Base-by-base conservation (phyloP, 1,140 invertebrate species). In the Atta colombica region DNA sequence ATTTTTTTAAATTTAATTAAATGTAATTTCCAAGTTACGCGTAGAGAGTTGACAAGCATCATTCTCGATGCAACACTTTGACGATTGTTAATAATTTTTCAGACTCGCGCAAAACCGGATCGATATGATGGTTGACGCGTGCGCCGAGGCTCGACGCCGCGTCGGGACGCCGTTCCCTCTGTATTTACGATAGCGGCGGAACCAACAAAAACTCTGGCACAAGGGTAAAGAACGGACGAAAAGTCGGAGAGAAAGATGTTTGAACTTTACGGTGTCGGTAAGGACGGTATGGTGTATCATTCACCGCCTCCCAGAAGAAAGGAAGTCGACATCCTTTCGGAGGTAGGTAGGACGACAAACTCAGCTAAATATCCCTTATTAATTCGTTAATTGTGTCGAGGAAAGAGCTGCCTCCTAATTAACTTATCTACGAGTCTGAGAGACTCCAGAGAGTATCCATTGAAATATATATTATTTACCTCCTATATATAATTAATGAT, bases 251-350 rank as follows among this genome's bases (percentile, higher is more conserved):
- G 45, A 86, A 91, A 87, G 68, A 95, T 95, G 94, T 95, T 94
- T 61, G 94, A 95, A 55, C 82, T 95, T 5, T 95, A 95, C 65
- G 94, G 94, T 18, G 88, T 94, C 6, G 90, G 90, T 84, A 93
- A 93, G 53, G 93, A 94, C 49, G 90, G 91, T 8, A 94, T 94
- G 92, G 92, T 94, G 77, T 95, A 94, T 88, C 94, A 92, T 60
- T 93, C 94, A 12, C 93, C 94, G 60, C 94, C 93, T 12, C 93
- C 94, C 0, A 92, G 93, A 74, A 90, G 93, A 81, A 95, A 95
- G 89, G 94, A 95, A 92, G 93, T 94, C 21, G 94, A 95, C 60
- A 94, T 95, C 77, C 88, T 95, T 68, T 21, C 65, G n/a, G 94
- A 95, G 92, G 94, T 95, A 93, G 51, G 53, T 39, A 51, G 68